A percentile compares a stretch with the other conserved stretches of the same genome.
phyloP scores from a whole-genome alignment of 2,797 vertebrate genomes.

The Acanthornis magna region DNA sequence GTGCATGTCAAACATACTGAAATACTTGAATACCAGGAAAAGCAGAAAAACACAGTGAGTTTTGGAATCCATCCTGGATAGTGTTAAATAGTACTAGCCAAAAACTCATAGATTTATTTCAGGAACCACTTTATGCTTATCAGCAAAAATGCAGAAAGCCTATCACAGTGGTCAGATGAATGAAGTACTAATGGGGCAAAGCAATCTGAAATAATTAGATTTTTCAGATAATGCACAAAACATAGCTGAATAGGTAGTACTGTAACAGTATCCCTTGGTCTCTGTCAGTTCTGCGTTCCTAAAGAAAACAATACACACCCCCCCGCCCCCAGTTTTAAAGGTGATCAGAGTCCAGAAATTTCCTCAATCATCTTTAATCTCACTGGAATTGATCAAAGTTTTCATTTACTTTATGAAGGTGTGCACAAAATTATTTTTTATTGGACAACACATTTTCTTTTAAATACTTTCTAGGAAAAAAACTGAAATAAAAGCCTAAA shows the following conservation, averaged over 20 bases:
- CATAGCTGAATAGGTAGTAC: not conserved
- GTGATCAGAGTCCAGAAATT: not conserved
- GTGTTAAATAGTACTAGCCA: not conserved
- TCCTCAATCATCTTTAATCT: not conserved
- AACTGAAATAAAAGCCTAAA: not conserved
- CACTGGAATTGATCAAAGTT: not conserved
- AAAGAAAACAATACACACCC: not conserved
- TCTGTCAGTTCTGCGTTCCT: not conserved
- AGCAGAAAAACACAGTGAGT: not conserved
- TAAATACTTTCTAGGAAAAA: not conserved
- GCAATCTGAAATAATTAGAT: conserved; percentile 26
- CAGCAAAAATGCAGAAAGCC: conserved; percentile 28
- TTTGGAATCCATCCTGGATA: not conserved
- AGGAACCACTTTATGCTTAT: conserved; percentile 45
- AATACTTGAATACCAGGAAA: not conserved
- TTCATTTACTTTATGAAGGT: not conserved
- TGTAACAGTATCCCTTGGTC: not conserved
- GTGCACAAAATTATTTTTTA: not conserved
- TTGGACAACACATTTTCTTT: not conserved
- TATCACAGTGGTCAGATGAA: conserved; percentile 28
- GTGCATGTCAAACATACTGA: not conserved
- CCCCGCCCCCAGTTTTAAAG: not conserved
- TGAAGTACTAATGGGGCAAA: conserved; percentile 49
- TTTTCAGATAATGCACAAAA: conserved; percentile 34
- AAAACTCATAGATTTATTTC: conserved; percentile 39